A percentile compares a stretch with the other conserved stretches of the same genome.
These are phyloP conservation scores for Hydrocynus forskahlii DNA, from an alignment of 2,797 vertebrate species.

Conservation along the genomic window DNA sequence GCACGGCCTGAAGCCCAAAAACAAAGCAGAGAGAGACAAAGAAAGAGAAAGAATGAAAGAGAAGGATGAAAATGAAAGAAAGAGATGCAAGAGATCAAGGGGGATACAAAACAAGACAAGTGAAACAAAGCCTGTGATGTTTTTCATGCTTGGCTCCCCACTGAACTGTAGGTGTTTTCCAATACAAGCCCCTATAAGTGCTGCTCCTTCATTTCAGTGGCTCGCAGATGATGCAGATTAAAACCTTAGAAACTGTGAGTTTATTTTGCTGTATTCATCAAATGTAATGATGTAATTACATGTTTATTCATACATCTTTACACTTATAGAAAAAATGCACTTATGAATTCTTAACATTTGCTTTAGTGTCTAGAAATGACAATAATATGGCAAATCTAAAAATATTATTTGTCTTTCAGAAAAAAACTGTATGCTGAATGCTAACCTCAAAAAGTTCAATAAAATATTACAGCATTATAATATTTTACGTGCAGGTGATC, in stretches of 20 bases:
- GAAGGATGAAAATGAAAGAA: conserved; percentile 34
- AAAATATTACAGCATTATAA: too few relatives aligned
- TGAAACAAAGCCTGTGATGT: conserved; percentile 21
- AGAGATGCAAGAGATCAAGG: conserved; percentile 50
- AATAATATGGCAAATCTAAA: neutral
- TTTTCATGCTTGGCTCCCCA: neutral
- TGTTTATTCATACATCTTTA: too few relatives aligned
- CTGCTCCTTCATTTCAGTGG: conserved; percentile 6
- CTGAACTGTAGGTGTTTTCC: neutral
- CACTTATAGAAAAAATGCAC: too few relatives aligned
- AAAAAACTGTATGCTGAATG: too few relatives aligned
- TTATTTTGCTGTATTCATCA: neutral
- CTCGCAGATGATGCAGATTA: neutral
- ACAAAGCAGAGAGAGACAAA: conserved; percentile 18
- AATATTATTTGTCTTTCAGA: neutral
- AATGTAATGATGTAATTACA: neutral
- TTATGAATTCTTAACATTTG: neutral
- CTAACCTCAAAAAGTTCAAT: too few relatives aligned
- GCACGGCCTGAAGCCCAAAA: conserved; percentile 5
- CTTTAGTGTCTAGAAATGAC: neutral
- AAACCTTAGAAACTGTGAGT: neutral
- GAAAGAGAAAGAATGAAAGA: conserved; percentile 40
- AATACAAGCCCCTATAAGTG: neutral
- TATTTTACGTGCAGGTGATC: too few relatives aligned
- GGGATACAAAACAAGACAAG: conserved; percentile 14